Evolutionary conservation across 2,888 invertebrate species (phyloP).

Genomic region (Xanthia icteritia): DNA sequence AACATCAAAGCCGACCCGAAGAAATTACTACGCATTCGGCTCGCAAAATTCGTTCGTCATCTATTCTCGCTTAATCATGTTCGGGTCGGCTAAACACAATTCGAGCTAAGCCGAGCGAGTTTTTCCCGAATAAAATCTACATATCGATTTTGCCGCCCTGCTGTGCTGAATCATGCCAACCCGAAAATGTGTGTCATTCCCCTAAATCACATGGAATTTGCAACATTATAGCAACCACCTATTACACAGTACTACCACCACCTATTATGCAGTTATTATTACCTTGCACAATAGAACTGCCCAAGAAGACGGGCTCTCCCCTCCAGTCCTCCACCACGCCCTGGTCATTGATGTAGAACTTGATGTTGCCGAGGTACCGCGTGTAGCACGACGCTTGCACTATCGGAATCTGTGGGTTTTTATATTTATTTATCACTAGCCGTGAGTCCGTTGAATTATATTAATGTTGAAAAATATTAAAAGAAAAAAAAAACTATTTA

Average conservation of each 20-base stretch:
- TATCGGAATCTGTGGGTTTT: constrained; percentile 88
- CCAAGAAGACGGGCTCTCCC: constrained; percentile 94
- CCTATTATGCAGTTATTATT: too few relatives aligned
- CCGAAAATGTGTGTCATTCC: background rate
- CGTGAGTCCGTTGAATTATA: too few relatives aligned
- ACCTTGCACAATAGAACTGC: constrained; percentile 92
- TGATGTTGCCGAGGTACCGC: constrained; percentile 94
- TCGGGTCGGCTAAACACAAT: background rate
- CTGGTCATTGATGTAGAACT: constrained; percentile 92
- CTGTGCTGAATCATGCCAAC: background rate
- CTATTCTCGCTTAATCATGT: background rate
- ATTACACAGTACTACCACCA: too few relatives aligned
- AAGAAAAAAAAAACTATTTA: too few relatives aligned
- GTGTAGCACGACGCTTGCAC: constrained; percentile 94
- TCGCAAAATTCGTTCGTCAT: background rate
- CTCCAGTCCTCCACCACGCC: constrained; percentile 92
- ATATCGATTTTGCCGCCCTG: background rate
- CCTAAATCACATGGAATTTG: too few relatives aligned
- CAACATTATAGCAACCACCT: too few relatives aligned
- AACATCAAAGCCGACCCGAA: background rate
- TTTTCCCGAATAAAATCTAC: too few relatives aligned
- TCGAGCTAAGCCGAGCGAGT: background rate
- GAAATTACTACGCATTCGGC: background rate
- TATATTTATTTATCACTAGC: too few relatives aligned
- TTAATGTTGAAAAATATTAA: too few relatives aligned